Conservation (phyloP, 2,888 invertebrate genomes). For the Asteroscopus sphinx region DNA sequence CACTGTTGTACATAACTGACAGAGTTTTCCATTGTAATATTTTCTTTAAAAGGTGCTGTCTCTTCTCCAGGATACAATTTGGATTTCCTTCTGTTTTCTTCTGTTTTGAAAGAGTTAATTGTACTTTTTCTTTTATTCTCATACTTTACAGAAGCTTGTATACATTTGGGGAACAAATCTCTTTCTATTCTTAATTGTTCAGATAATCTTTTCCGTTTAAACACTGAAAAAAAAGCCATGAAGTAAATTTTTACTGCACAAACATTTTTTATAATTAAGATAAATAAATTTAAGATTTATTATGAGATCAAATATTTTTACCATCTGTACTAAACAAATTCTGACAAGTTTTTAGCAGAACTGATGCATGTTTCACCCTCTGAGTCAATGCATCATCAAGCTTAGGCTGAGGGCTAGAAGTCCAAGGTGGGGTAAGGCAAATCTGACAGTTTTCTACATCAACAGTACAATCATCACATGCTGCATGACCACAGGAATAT, state of each 20-base stretch:
- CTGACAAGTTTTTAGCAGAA: conserved; percentile 70
- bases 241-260: neutral
- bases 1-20: conserved; percentile 76
- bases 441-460: conserved; percentile 66
- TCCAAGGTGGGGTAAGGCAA: conserved; percentile 67
- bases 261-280: too few relatives aligned
- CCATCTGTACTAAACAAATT: conserved; percentile 76
- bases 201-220: conserved; percentile 71
- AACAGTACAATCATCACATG: conserved; percentile 73
- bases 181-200: conserved; percentile 80
- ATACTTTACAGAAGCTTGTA: conserved; percentile 82
- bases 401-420: conserved; percentile 37
- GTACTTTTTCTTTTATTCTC: conserved; percentile 78
- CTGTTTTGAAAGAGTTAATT: conserved; percentile 54
- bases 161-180: conserved; percentile 82
- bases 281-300: too few relatives aligned
- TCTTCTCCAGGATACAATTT: conserved; percentile 72
- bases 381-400: conserved; percentile 66
- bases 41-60: conserved; percentile 48
- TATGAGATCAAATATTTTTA: conserved; percentile 42
- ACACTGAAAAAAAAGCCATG: conserved; percentile 67
- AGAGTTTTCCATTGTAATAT: conserved; percentile 72
- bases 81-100: conserved; percentile 67
- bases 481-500: conserved; percentile 78
- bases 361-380: conserved; percentile 66